Evolutionary conservation across 2,888 invertebrate genomes (phyloP), one percentile per base, ranked within the genome.

Genomic region (Campoplex capitator): DNA sequence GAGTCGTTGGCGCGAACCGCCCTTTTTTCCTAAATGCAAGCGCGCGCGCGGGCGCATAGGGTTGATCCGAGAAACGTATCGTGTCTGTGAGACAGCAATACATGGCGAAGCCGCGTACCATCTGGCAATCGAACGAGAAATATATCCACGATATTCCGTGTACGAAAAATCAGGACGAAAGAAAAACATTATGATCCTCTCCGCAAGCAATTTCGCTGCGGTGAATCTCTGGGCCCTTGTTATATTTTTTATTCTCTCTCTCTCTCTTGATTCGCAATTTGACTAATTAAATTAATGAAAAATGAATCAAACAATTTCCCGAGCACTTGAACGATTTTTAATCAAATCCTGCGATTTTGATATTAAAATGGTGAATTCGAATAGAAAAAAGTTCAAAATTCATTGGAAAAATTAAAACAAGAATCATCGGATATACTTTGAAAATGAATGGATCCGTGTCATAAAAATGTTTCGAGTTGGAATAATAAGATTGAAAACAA

Each of bases 1-100:
- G 91, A 90, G 88, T 91, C 91, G 90, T 91, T 91, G 71, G 85
- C 73, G 48, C 70, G 75, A 85, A 73, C 78, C 82, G 87, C 84
- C 86, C 88, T 80, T 86, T 85, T 79, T 82, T 67, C 79, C 76
- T 67, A 75, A 85, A 86, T 67, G 87, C 81, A 73, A 42, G 78
- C 45, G 73, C 80, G 87, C 81, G 70, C 48, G 78, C 38, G 73
- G 76, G 67, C 28, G 78, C 38, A 70, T 77, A 62, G 75, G 83
- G 88, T 73, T 70, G 77, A 68, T 87, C 62, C 48, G 75, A 62
- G 32, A 71, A 65, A 62, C 79, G 86, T 76, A 77, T 86, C 77
- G 79, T 48, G 68, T 71, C 28, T 68, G 62, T 62, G n/a, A 54
- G 65, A 38, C 62, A 32, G 32, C 3, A 32, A 71, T 42, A 45